phyloP scores from a whole-genome alignment of 2,888 invertebrate species.

The Pyrgus malvae region DNA sequence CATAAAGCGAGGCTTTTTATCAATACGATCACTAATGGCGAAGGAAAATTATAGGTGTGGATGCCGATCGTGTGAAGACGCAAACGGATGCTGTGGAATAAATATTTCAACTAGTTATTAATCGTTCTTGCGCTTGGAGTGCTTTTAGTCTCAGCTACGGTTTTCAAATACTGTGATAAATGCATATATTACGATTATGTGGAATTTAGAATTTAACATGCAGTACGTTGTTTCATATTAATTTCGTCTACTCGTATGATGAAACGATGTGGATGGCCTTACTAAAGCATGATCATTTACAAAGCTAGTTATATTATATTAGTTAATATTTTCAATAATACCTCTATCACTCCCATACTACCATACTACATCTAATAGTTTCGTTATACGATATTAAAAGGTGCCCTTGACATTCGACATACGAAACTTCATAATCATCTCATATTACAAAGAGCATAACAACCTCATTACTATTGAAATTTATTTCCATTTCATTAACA shows the following conservation, averaged over 20 bases:
- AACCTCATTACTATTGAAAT: slow-evolving; percentile 12
- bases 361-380: too few relatives aligned
- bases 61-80: slow-evolving; percentile 26
- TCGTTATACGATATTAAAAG: too few relatives aligned
- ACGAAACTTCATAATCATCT: not conserved
- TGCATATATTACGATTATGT: too few relatives aligned
- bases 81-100: slow-evolving; percentile 24
- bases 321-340: too few relatives aligned
- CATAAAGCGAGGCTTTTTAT: slow-evolving; percentile 27
- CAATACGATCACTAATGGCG: slow-evolving; percentile 28
- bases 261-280: too few relatives aligned
- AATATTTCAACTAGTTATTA: slow-evolving; percentile 23
- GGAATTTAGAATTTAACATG: too few relatives aligned
- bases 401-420: not conserved
- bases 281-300: too few relatives aligned
- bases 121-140: slow-evolving; percentile 9
- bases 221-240: too few relatives aligned
- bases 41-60: slow-evolving; percentile 28
- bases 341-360: too few relatives aligned
- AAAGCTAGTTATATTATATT: too few relatives aligned
- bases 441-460: not conserved
- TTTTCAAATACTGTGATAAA: not conserved
- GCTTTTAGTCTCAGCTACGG: not conserved
- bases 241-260: too few relatives aligned
- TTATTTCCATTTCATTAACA: slow-evolving; percentile 15